Evolutionary conservation across 2,888 invertebrate species (phyloP).

Genomic region (Drosophila subquinaria): DNA sequence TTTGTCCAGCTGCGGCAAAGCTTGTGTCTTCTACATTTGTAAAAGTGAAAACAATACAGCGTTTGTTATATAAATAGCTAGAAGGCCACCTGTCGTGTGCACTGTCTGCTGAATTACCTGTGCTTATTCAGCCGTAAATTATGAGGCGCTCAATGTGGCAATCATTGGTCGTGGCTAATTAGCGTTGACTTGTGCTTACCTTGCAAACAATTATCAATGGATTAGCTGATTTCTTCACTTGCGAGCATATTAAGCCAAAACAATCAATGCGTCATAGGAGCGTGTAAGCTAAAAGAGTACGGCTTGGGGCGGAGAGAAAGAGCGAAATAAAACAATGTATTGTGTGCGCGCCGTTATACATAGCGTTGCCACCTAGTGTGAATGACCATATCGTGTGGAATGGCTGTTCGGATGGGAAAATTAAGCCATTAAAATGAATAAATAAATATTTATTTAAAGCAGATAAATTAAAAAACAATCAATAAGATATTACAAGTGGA

Average conservation of each 20-base stretch:
- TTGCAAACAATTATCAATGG: conserved; percentile 35
- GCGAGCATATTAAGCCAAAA: conserved; percentile 37
- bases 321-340: conserved; percentile 29
- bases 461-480: neutral
- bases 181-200: conserved; percentile 36
- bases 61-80: conserved; percentile 45
- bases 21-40: conserved; percentile 8
- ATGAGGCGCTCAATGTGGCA: conserved; percentile 19
- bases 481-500: neutral
- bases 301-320: conserved; percentile 9
- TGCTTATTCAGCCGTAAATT: conserved; percentile 60
- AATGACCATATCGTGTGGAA: neutral
- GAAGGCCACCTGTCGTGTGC: conserved; percentile 72
- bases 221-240: conserved; percentile 38
- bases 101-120: conserved; percentile 33
- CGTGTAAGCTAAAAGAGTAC: neutral
- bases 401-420: neutral
- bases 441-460: neutral
- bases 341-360: conserved; percentile 26
- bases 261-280: conserved; percentile 55
- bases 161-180: conserved; percentile 34
- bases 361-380: conserved; percentile 41
- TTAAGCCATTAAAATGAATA: neutral
- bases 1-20: conserved; percentile 30
- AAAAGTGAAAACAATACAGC: conserved; percentile 29